Evolutionary conservation across 1,140 invertebrate species (phyloP), one percentile per base, ranked within the genome.

Genomic region (Adoxophyes honmai): DNA sequence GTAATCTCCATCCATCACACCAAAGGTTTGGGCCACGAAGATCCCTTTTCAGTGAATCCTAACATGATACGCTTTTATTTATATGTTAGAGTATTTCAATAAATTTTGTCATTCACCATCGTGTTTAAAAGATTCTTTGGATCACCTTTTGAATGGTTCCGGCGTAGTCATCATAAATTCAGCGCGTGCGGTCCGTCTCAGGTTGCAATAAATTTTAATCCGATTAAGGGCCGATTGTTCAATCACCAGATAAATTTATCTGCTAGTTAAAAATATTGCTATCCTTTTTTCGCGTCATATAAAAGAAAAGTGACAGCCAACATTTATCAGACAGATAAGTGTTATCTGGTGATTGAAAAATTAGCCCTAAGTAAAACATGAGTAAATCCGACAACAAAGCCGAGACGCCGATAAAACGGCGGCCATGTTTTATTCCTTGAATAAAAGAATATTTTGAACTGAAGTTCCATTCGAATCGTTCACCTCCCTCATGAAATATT

Each of bases 391-490:
- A 60, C 34, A 60, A 54, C 38, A 60, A 33, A 48, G 16, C 28
- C 42, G 18, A 48, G 11, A 48, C 42, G 39, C 42, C 53, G 21
- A 14, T 56, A 58, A 56, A 52, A 44, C 38, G 53, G 14, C 16
- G 14, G 52, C 16, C 55, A 64, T 69, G 62, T 73, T 73, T 73
- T 73, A 66, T 69, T 64, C 60, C 16, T 53, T 55, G 65, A 54
- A 74, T 68, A 73, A 68, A 70, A 67, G 59, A 71, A 73, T 67
- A 69, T 73, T 48, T 64, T 66, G 38, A 69, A 38, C 48, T 54
- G 60, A 62, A 62, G 52, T 57, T 66, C 48, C 62, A 54, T 66
- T 68, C 68, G 10, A 33, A 11, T 21, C 42, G 39, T 48, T 11
- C 16, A 18, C 5, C 13, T 33, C 16, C n/a, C 18, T 18, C 18